These are phyloP conservation scores for Heliconius hewitsoni DNA, from an alignment of 1,140 invertebrate genomes.

Conservation along the genomic window DNA sequence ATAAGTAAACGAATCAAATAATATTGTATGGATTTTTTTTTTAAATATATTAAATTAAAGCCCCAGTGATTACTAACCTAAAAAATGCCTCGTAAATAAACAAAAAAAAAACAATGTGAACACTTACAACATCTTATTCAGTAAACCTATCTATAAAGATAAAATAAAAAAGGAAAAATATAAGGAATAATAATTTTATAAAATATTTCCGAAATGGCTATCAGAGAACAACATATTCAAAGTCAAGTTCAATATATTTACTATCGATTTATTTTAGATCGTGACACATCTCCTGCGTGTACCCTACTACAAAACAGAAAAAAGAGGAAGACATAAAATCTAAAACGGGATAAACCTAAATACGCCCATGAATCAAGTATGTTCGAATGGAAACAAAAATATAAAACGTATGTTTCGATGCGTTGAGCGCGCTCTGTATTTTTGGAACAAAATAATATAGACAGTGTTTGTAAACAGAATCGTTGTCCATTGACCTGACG, in stretches of 20 bases:
- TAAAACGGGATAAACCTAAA: slow-evolving; percentile 8
- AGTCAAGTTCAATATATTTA: background rate
- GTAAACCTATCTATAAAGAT: no score
- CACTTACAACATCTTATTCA: no score
- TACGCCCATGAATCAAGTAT: background rate
- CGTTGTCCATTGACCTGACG: slow-evolving; percentile 7
- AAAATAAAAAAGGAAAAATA: no score
- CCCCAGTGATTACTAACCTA: no score
- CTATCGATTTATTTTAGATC: background rate
- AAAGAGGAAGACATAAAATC: background rate
- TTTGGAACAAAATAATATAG: slow-evolving; percentile 2
- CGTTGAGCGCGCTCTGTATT: slow-evolving; percentile 30
- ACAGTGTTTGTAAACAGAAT: slow-evolving; percentile 25
- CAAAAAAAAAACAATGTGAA: no score
- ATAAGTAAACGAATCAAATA: background rate
- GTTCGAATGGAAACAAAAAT: slow-evolving; percentile 21
- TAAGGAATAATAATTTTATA: no score
- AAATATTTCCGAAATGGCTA: background rate
- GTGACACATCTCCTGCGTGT: background rate
- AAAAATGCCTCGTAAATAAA: no score
- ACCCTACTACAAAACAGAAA: background rate
- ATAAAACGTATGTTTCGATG: slow-evolving; percentile 15
- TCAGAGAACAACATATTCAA: background rate
- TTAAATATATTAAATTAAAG: background rate
- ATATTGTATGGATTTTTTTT: background rate